Percentiles rank a stretch among this genome's conserved stretches.
Conservation (phyloP, 1,140 invertebrate species). For the Lasioglossum baleicum region DNA sequence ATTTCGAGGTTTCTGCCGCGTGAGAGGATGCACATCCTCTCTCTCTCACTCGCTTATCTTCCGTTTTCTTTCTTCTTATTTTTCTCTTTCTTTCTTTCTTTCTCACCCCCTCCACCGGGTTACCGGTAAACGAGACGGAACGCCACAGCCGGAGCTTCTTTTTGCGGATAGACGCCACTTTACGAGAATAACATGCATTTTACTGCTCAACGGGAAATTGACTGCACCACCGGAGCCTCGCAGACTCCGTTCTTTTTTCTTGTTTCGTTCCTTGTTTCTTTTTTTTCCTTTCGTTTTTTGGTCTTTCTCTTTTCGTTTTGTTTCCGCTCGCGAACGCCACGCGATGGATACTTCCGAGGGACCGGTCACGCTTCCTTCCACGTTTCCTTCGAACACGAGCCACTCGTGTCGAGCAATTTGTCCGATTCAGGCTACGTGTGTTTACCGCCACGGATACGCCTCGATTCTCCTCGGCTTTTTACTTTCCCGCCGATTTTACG, state of each 20-base stretch:
- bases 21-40: neutral
- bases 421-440: slow-evolving; percentile 10
- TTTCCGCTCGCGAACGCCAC: neutral
- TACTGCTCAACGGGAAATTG: slow-evolving; percentile 34
- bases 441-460: slow-evolving; percentile 4
- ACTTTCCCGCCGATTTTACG: neutral
- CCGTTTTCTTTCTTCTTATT: neutral
- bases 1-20: slow-evolving; percentile 65
- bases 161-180: slow-evolving; percentile 36
- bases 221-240: neutral
- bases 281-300: neutral
- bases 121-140: slow-evolving; percentile 22
- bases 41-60: slow-evolving; percentile 19
- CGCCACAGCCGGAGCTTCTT: slow-evolving; percentile 1
- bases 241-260: neutral
- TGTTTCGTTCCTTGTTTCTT: too few relatives aligned
- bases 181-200: slow-evolving; percentile 51
- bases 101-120: slow-evolving; percentile 12
- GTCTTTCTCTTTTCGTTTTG: slow-evolving; percentile 1
- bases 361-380: slow-evolving; percentile 19
- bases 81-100: neutral
- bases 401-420: slow-evolving; percentile 33
- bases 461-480: neutral
- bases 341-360: slow-evolving; percentile 23
- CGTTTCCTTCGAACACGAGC: slow-evolving; percentile 31